Evolutionary conservation across 2,113 vertebrate species (phyloP), one percentile per base, ranked within the genome.

Genomic region (Seriola rivoliana): DNA sequence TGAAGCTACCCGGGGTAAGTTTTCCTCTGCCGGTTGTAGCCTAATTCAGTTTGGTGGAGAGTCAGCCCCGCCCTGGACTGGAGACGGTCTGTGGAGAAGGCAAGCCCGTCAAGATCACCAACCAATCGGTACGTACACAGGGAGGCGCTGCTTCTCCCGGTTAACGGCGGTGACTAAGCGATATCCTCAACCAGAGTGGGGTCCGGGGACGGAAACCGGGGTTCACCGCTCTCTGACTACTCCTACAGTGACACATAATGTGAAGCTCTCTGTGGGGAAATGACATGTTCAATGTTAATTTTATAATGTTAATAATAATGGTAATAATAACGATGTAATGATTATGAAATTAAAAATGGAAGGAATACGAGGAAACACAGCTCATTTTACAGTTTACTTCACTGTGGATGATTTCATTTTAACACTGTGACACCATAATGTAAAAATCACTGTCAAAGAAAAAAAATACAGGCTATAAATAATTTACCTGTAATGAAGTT

Each of bases 21-120:
- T 95, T 93, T 84, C 85, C 67, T 83, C 92, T 84, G 92, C 94
- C 92, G 91, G 93, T 85, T 89, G 90, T 78, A 90, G 87, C 85
- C 78, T 78, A 84, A 89, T 94, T 93, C 92, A 86, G 93, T 89
- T 86, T 91, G 89, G 75, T 74, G 72, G 85, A 90, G 88, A 77
- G 64, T 68, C 86, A 86, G 93, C 94, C 95, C 94, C 95, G 94
- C 95, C 95, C 93, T 94, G 86, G 62, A 79, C 82, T 52, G 90
- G 85, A 91, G 88, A 89, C 89, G 38, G 73, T 81, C 82, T 81
- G 83, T 69, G 86, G 75, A 75, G 83, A 84, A 85, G 83, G 88
- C 66, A 11, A 84, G 80, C 44, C 77, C 60, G 84, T 81, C 84
- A 63, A 67, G 70, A 60, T n/a, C 75, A 4, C 11, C 66, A 42